Evolutionary conservation across 1,140 invertebrate genomes (phyloP), one percentile per base, ranked within the genome.

Genomic region (Drosophila insularis): DNA sequence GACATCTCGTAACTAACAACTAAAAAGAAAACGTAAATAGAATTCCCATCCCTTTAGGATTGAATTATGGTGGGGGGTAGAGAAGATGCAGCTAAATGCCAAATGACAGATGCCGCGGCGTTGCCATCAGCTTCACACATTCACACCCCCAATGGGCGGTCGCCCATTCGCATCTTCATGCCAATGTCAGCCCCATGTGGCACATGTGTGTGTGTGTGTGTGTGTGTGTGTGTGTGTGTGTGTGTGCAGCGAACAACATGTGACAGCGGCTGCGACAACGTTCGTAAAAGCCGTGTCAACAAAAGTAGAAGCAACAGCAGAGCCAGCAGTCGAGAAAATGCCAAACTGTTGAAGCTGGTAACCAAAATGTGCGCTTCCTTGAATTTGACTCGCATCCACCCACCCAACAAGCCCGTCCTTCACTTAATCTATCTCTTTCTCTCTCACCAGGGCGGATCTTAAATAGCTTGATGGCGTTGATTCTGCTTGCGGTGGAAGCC

Each of bases 221-320:
- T 50, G 63, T 61, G 70, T 54, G 69, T 54, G 70, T 59, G 40
- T 31, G 50, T 61, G 50, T 58, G 56, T 40, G 23, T 40, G 58
- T 21, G 27, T 74, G 68, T 79, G 84, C 71, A 70, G 71, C 69
- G 63, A 65, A 75, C 80, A 89, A 80, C 79, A 82, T 78, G 84
- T 78, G 84, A 89, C 82, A 89, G 73, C 84, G 67, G 84, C 82
- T 87, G 82, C 71, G 67, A 89, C 82, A 87, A 79, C 69, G 79
- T 85, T 50, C 82, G 76, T 77, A 82, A 71, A 79, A 82, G 84
- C 80, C 77, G 58, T 87, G 82, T 87, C 82, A 87, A 87, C 82
- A 82, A 80, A 87, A 78, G 82, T 75, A 71, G 59, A 66, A 61
- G 56, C 60, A 71, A 32, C 53, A 67, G 32, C 53, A 63, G 60